Conservation (phyloP, 2,113 vertebrate genomes). For the Catagonus wagneri region DNA sequence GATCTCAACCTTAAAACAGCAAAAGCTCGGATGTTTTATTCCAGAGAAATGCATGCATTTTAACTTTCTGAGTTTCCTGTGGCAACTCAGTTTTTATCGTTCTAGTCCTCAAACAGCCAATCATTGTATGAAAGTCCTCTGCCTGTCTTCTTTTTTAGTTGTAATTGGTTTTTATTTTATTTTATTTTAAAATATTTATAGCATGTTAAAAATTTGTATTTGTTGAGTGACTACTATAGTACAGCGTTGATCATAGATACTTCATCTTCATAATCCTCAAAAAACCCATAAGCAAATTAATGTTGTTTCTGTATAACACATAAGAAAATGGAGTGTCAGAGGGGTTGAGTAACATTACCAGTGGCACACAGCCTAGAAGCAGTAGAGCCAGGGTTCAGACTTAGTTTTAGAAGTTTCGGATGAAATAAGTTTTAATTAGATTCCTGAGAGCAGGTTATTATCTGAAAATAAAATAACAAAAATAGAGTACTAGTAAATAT, state of each 20-base stretch:
- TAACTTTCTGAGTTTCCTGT: neutral
- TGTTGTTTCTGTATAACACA: neutral
- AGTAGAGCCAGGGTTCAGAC: neutral
- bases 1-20: neutral
- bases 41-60: constrained; percentile 11
- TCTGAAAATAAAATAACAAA: neutral
- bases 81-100: neutral
- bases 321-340: neutral
- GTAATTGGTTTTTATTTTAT: constrained; percentile 21
- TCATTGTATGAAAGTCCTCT: neutral
- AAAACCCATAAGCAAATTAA: neutral
- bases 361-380: neutral
- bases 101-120: neutral
- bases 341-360: neutral
- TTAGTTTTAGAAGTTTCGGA: neutral
- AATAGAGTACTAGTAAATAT: neutral
- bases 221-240: neutral
- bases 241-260: neutral
- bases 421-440: neutral
- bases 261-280: neutral
- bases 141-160: constrained; percentile 19
- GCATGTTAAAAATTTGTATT: neutral
- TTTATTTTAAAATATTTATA: constrained; percentile 17
- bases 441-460: neutral
- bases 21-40: constrained; percentile 11